phyloP scores from a whole-genome alignment of 2,113 vertebrate species.

The Neodon shergylaensis region DNA sequence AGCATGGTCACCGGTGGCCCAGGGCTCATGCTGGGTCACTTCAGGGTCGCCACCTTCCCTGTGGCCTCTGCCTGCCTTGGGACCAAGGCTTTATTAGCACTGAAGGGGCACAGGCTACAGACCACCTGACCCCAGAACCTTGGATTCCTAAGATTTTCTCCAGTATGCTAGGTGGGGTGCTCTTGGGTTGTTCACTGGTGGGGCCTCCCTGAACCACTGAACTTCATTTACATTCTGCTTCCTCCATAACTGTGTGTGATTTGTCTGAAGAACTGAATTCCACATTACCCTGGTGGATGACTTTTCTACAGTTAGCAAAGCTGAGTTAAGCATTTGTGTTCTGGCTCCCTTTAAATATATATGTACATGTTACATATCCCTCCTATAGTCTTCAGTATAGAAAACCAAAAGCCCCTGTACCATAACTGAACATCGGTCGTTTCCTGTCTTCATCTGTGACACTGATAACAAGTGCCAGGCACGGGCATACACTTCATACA shows the following conservation, averaged over 20 bases:
- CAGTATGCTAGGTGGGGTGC: neutral
- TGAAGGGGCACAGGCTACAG: neutral
- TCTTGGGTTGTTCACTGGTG: neutral
- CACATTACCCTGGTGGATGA: neutral
- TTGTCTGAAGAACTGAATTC: conserved; percentile 40
- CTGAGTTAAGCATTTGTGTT: neutral
- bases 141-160: neutral
- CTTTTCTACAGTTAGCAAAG: conserved; percentile 26
- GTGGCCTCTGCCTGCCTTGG: neutral
- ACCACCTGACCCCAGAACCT: neutral
- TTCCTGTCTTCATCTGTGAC: neutral
- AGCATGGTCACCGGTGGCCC: neutral
- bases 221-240: neutral
- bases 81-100: neutral
- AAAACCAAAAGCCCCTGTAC: neutral
- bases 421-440: neutral
- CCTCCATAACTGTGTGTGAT: neutral
- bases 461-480: neutral
- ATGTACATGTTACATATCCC: neutral
- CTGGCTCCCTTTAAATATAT: neutral
- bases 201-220: neutral
- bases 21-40: neutral
- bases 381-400: neutral
- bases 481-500: neutral
- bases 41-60: neutral